These are phyloP conservation scores for Cheirogaleus major DNA, from an alignment of 2,797 vertebrate genomes.

Conservation along the genomic window DNA sequence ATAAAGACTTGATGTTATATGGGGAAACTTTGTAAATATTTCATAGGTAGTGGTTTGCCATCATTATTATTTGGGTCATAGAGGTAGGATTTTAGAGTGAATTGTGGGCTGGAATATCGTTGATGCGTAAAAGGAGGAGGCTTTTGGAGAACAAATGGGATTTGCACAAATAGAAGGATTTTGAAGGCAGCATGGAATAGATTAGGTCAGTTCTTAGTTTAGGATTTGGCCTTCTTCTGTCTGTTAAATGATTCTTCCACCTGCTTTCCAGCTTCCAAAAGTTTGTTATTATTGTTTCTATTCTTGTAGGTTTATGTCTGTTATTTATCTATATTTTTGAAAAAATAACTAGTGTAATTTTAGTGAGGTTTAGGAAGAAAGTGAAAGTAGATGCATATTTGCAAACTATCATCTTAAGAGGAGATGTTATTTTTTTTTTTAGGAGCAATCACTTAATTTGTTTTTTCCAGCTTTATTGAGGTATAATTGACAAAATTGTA, in stretches of 20 bases:
- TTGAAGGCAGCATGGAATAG: not conserved
- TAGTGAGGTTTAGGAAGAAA: not conserved
- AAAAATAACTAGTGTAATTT: conserved; percentile 7
- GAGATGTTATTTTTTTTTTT: not conserved
- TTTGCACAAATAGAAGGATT: not conserved
- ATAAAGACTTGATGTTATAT: not conserved
- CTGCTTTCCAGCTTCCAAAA: not conserved
- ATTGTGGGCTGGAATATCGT: not conserved
- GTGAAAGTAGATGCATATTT: not conserved
- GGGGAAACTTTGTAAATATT: not conserved
- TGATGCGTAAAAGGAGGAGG: not conserved
- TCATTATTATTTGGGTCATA: not conserved
- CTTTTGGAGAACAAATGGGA: not conserved
- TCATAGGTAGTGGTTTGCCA: not conserved
- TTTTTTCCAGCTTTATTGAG: not conserved
- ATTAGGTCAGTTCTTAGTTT: not conserved
- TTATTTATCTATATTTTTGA: not conserved
- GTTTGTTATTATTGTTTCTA: not conserved
- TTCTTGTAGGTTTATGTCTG: not conserved
- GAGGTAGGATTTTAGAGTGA: conserved; percentile 1
- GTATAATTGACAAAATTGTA: not conserved
- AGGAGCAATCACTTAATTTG: not conserved
- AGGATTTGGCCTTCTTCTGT: not conserved
- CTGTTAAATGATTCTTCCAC: not conserved
- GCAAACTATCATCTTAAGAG: not conserved